Evolutionary conservation across 2,888 invertebrate species (phyloP).

Genomic region (Opisthograptis luteolata): DNA sequence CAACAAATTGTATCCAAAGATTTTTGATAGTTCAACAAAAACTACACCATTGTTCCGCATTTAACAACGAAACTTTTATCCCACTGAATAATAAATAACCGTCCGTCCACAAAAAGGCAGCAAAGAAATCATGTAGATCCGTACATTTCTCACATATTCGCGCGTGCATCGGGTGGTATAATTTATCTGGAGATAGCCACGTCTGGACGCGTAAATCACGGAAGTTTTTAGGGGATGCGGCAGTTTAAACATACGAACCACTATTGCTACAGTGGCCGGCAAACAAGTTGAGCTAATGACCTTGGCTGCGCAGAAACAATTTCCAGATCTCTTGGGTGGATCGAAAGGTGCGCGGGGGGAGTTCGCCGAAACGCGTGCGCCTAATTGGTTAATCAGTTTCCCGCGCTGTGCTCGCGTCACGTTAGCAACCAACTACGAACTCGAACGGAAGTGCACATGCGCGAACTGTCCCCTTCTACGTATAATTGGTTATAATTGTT

Average conservation of each 20-base stretch:
- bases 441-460: no score
- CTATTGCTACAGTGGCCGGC: background rate
- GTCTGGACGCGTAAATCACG: conserved; percentile 71
- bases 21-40: background rate
- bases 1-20: background rate
- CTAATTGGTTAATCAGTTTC: no score
- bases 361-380: no score
- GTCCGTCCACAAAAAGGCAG: conserved; percentile 23
- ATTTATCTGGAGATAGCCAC: conserved; percentile 72
- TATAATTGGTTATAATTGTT: no score
- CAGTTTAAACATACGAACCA: background rate
- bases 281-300: no score
- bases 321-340: no score
- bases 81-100: conserved; percentile 28
- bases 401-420: no score
- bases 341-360: no score
- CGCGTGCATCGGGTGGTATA: conserved; percentile 67
- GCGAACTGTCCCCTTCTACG: no score
- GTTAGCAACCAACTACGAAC: no score
- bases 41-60: conserved; percentile 11
- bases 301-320: no score
- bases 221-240: conserved; percentile 19
- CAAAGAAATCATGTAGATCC: conserved; percentile 33
- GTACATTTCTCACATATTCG: conserved; percentile 64
- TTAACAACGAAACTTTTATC: conserved; percentile 15